phyloP scores from a whole-genome alignment of 1,140 invertebrate genomes.

The Campoletis sonorensis region DNA sequence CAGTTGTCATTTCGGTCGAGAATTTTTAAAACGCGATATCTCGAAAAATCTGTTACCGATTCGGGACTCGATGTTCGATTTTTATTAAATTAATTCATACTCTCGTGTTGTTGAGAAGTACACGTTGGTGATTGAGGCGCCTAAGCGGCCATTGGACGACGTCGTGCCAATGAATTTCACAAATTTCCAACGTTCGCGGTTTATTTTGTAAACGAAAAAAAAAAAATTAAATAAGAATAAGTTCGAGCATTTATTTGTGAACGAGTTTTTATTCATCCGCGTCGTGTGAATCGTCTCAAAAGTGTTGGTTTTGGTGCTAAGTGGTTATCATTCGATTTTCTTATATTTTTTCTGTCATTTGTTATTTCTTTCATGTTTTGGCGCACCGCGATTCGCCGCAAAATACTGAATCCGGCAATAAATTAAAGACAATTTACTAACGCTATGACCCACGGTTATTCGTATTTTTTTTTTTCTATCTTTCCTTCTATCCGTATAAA shows the following conservation, averaged over 20 bases:
- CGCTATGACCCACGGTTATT: conserved; percentile 32
- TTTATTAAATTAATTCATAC: conserved; percentile 16
- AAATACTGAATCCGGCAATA: conserved; percentile 77
- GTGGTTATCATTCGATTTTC: not conserved
- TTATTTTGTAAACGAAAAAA: conserved; percentile 35
- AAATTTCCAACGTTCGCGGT: conserved; percentile 54
- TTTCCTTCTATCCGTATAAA: conserved; percentile 10
- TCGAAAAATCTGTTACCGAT: conserved; percentile 17
- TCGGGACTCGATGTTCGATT: conserved; percentile 33
- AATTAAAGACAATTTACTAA: conserved; percentile 62
- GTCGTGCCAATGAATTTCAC: conserved; percentile 59
- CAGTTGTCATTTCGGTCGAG: conserved; percentile 16
- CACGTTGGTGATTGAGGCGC: not conserved
- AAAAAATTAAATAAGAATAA: conserved; percentile 39
- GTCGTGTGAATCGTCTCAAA: conserved; percentile 38
- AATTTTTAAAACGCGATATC: conserved; percentile 28
- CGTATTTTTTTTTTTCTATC: not conserved
- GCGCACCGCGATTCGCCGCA: conserved; percentile 60
- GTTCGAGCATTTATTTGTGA: conserved; percentile 43
- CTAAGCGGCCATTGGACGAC: conserved; percentile 16
- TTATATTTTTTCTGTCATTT: conserved; percentile 25
- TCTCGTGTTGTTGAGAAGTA: not conserved
- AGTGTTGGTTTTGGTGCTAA: not conserved
- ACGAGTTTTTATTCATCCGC: conserved; percentile 43
- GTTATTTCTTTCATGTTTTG: conserved; percentile 36